phyloP scores from a whole-genome alignment of 1,140 invertebrate species.

The Gyrodactylus bullatarudis region DNA sequence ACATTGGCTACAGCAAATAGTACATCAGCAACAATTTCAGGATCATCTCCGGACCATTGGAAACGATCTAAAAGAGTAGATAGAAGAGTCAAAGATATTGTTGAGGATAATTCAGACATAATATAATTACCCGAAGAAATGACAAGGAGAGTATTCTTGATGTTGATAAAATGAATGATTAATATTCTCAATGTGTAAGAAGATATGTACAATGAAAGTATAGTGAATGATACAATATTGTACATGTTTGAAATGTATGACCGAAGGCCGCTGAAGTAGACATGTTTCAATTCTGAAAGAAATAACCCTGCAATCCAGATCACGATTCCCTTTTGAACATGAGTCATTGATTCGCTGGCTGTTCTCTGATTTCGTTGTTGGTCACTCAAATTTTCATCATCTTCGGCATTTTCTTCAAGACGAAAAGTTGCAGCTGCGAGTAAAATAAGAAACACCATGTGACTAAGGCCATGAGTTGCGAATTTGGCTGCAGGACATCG shows the following conservation, averaged over 20 bases:
- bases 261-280: conserved; percentile 17
- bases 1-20: conserved; percentile 20
- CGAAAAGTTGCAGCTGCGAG: conserved; percentile 17
- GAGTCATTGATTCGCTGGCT: conserved; percentile 16
- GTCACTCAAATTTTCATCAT: conserved; percentile 16
- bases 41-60: conserved; percentile 17
- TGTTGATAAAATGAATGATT: neutral
- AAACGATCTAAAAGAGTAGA: conserved; percentile 15
- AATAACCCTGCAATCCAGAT: conserved; percentile 19
- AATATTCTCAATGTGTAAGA: conserved; percentile 18
- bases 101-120: no score
- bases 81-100: no score
- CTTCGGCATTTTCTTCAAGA: conserved; percentile 12
- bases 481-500: neutral
- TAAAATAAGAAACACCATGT: conserved; percentile 18
- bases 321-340: conserved; percentile 20
- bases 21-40: conserved; percentile 19
- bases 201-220: conserved; percentile 18
- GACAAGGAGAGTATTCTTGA: neutral
- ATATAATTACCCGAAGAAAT: neutral
- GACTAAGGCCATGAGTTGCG: conserved; percentile 14
- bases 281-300: conserved; percentile 20
- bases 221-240: conserved; percentile 18
- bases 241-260: conserved; percentile 18
- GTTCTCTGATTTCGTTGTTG: conserved; percentile 16